These are phyloP conservation scores for Agrilus planipennis DNA, from an alignment of 1,140 invertebrate genomes.

Conservation along the genomic window DNA sequence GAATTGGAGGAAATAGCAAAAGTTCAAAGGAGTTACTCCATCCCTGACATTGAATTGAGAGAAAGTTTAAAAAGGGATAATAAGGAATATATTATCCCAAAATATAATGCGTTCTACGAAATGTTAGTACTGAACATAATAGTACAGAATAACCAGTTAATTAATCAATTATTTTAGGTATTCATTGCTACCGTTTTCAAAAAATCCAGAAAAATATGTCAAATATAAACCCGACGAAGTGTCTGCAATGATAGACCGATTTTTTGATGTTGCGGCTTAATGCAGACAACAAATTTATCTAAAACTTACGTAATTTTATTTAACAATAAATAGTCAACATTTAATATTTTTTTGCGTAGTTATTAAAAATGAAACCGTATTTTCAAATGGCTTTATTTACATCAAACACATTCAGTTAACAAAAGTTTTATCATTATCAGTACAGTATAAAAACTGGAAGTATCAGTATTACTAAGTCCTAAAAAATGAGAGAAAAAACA, in stretches of 20 bases:
- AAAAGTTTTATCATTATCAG: background rate
- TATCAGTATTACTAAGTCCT: no score
- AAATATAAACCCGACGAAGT: constrained; percentile 83
- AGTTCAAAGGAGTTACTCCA: constrained; percentile 81
- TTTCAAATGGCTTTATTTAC: background rate
- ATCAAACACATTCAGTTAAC: background rate
- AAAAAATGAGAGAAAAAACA: no score
- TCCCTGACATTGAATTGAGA: constrained; percentile 81
- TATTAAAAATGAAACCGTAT: background rate
- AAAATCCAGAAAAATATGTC: constrained; percentile 89
- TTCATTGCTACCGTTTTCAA: constrained; percentile 66
- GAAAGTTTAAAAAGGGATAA: constrained; percentile 75
- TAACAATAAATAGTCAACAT: background rate
- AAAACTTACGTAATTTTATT: background rate
- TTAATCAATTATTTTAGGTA: constrained; percentile 40
- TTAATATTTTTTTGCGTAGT: background rate
- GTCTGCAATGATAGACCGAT: constrained; percentile 61
- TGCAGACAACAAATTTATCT: background rate
- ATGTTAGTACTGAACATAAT: constrained; percentile 38
- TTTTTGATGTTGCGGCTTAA: constrained; percentile 71
- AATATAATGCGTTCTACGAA: constrained; percentile 69
- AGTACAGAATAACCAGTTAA: background rate
- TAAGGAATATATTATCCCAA: constrained; percentile 72
- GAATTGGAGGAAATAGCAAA: constrained; percentile 83
- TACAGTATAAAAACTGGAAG: no score